Evolutionary conservation across 2,888 invertebrate species (phyloP).

Genomic region (Pristionchus arcanus): DNA sequence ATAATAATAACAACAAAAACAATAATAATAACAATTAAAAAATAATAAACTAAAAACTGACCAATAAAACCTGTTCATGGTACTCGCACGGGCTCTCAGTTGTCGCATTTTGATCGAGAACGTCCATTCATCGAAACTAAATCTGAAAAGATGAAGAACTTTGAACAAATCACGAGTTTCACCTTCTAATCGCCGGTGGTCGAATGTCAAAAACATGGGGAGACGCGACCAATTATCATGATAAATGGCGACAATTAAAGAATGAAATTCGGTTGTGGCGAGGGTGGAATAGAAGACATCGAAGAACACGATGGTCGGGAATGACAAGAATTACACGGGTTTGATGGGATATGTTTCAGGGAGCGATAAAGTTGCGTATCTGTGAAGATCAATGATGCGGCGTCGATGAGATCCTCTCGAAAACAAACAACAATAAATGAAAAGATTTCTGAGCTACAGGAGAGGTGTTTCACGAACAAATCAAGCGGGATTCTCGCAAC

Average conservation of each 20-base stretch:
- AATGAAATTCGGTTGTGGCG: background rate
- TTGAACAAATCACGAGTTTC: background rate
- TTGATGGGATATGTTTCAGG: background rate
- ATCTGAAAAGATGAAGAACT: background rate
- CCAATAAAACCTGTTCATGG: constrained; percentile 45
- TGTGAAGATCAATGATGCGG: background rate
- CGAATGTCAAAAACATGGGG: background rate
- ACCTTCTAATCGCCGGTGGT: background rate
- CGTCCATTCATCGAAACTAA: constrained; percentile 47
- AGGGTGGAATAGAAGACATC: background rate
- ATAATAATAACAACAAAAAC: too few relatives aligned
- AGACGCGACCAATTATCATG: background rate
- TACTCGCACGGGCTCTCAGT: constrained; percentile 17
- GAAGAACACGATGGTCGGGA: background rate
- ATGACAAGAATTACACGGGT: background rate
- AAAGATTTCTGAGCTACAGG: too few relatives aligned
- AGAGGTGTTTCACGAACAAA: too few relatives aligned
- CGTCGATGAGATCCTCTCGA: background rate
- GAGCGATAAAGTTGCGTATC: background rate
- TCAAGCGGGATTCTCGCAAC: background rate
- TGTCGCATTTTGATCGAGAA: background rate
- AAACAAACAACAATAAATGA: too few relatives aligned
- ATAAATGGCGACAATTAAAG: background rate
- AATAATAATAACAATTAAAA: background rate
- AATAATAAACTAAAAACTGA: background rate